Evolutionary conservation across 2,113 vertebrate genomes (phyloP).

Genomic region (Cariama cristata): DNA sequence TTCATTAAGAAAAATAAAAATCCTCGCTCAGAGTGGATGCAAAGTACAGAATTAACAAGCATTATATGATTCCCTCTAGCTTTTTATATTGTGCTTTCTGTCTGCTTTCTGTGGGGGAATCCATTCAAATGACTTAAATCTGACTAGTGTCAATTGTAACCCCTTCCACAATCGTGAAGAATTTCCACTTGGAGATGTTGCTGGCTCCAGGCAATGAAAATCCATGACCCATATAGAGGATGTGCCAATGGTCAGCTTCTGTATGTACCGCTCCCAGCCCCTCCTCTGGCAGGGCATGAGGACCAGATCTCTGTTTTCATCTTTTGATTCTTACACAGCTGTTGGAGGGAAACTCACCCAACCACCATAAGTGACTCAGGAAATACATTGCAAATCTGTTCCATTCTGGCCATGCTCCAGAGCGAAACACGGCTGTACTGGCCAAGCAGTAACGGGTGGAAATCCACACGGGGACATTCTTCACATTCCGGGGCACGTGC

Average conservation of each 20-base stretch:
- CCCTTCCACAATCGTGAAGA: not conserved
- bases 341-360: not conserved
- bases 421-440: not conserved
- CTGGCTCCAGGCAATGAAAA: not conserved
- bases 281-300: not conserved
- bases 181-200: not conserved
- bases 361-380: not conserved
- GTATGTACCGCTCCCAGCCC: not conserved
- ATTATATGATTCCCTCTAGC: not conserved
- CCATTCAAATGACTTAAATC: not conserved
- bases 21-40: not conserved
- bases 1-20: not conserved
- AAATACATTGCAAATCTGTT: slow-evolving; percentile 9
- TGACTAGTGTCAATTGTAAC: not conserved
- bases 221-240: rapidly evolving
- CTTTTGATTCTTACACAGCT: not conserved
- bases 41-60: rapidly evolving
- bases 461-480: slow-evolving; percentile 54
- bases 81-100: not conserved
- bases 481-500: slow-evolving; percentile 3
- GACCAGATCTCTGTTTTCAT: not conserved
- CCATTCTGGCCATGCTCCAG: not conserved
- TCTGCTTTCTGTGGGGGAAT: not conserved
- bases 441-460: not conserved
- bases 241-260: not conserved